phyloP scores from a whole-genome alignment of 2,797 vertebrate genomes.

The Rhodeus uyekii region DNA sequence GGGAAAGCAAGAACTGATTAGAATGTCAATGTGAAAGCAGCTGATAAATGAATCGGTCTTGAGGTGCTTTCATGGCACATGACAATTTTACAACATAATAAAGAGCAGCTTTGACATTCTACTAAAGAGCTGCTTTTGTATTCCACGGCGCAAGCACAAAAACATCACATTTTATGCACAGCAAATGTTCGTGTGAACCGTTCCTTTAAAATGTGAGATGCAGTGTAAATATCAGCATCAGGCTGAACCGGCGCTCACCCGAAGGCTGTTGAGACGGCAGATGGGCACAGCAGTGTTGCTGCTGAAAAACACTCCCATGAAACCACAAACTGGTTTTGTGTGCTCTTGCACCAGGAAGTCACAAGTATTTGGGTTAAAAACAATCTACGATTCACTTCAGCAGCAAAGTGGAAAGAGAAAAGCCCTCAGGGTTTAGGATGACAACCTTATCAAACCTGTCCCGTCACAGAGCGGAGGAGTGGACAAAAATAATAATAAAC shows the following conservation, averaged over 20 bases:
- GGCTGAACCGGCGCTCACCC: neutral
- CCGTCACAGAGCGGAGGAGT: conserved; percentile 29
- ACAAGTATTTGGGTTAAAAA: conserved; percentile 56
- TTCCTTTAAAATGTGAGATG: conserved; percentile 1
- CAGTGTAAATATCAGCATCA: neutral
- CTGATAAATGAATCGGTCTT: too few relatives aligned
- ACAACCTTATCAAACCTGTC: conserved; percentile 54
- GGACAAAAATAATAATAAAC: too few relatives aligned
- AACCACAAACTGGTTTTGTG: conserved; percentile 53
- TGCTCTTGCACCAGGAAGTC: conserved; percentile 58
- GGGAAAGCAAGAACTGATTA: too few relatives aligned
- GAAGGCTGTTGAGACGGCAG: conserved; percentile 14
- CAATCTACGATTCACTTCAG: conserved; percentile 50
- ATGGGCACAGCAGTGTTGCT: conserved; percentile 35
- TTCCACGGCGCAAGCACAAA: neutral
- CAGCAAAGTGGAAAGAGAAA: conserved; percentile 28
- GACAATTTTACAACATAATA: too few relatives aligned
- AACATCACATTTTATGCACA: neutral
- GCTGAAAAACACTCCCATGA: conserved; percentile 30
- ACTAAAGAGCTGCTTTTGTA: neutral
- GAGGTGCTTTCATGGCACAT: too few relatives aligned
- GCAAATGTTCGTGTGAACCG: neutral
- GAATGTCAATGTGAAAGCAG: too few relatives aligned
- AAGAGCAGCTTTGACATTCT: neutral
- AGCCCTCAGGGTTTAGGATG: conserved; percentile 31